phyloP scores from a whole-genome alignment of 2,113 vertebrate genomes.

The Hystrix brachyura region DNA sequence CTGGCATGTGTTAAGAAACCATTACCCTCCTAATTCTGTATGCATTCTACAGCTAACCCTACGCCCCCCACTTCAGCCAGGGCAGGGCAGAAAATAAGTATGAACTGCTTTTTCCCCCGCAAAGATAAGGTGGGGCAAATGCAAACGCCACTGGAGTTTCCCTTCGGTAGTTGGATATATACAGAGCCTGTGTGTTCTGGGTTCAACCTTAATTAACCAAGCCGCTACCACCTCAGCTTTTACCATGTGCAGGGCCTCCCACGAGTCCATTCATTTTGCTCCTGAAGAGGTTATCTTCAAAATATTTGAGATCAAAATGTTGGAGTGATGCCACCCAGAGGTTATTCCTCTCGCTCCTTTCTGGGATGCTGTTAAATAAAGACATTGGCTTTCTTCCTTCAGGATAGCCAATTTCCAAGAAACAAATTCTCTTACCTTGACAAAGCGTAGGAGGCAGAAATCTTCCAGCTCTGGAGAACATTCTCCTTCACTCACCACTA shows the following conservation, averaged over 20 bases:
- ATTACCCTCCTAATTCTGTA: background rate
- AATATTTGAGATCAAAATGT: slow-evolving; percentile 7
- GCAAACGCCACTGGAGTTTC: background rate
- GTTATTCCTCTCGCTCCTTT: slow-evolving; percentile 45
- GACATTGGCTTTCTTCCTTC: slow-evolving; percentile 21
- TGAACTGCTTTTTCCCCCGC: background rate
- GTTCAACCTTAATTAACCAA: slow-evolving; percentile 14
- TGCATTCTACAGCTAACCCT: background rate
- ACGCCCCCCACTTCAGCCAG: background rate
- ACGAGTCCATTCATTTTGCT: slow-evolving; percentile 41
- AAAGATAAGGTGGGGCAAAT: background rate
- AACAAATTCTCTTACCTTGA: slow-evolving; percentile 54
- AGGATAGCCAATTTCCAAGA: background rate
- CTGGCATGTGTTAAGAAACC: background rate
- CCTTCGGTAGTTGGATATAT: background rate
- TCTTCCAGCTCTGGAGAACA: slow-evolving; percentile 36
- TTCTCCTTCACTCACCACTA: slow-evolving; percentile 18
- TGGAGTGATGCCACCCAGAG: background rate
- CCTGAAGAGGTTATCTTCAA: slow-evolving; percentile 11
- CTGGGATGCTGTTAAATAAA: slow-evolving; percentile 39
- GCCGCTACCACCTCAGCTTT: background rate
- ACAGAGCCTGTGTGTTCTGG: background rate
- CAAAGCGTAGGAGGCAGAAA: background rate
- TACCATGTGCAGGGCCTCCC: background rate
- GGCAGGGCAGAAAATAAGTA: background rate